These are phyloP conservation scores for Scylla paramamosain DNA, from an alignment of 1,140 invertebrate genomes.

Conservation along the genomic window DNA sequence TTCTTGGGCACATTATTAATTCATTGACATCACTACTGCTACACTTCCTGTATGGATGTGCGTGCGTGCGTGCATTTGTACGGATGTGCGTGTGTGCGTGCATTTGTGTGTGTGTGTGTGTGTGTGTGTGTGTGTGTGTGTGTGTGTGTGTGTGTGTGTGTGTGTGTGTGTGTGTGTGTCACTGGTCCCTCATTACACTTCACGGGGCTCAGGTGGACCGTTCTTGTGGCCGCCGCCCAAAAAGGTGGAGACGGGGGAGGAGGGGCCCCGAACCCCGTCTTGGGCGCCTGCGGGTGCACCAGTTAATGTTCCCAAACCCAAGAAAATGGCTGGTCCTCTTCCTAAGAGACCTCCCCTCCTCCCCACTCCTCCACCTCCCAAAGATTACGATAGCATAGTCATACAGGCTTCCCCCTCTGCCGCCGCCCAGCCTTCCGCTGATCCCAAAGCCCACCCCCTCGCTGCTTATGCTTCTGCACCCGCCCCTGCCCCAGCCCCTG, in stretches of 20 bases:
- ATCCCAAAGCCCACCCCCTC: slow-evolving; percentile 66
- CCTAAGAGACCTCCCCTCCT: slow-evolving; percentile 76
- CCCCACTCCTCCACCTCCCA: slow-evolving; percentile 77
- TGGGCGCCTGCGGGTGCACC: slow-evolving; percentile 74
- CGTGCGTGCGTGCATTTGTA: too few relatives aligned
- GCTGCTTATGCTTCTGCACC: slow-evolving; percentile 74
- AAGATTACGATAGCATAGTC: slow-evolving; percentile 77
- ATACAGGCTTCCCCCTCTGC: slow-evolving; percentile 67
- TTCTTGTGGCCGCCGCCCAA: slow-evolving; percentile 76
- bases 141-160: neutral
- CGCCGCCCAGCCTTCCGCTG: slow-evolving; percentile 54
- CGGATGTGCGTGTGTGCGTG: neutral
- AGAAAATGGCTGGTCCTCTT: slow-evolving; percentile 69
- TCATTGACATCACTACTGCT: neutral
- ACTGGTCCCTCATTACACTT: neutral
- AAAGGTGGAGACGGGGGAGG: slow-evolving; percentile 66
- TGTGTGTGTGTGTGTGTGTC: neutral
- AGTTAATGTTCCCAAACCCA: slow-evolving; percentile 66
- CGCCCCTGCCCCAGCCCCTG: slow-evolving; percentile 4
- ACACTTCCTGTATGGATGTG: neutral
- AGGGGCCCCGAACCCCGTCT: slow-evolving; percentile 65
- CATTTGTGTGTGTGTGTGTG: neutral
- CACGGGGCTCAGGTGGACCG: slow-evolving; percentile 49
- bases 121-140: neutral
- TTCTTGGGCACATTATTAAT: neutral